Evolutionary conservation across 1,140 invertebrate species (phyloP).

Genomic region (Lasaia peninsularis): DNA sequence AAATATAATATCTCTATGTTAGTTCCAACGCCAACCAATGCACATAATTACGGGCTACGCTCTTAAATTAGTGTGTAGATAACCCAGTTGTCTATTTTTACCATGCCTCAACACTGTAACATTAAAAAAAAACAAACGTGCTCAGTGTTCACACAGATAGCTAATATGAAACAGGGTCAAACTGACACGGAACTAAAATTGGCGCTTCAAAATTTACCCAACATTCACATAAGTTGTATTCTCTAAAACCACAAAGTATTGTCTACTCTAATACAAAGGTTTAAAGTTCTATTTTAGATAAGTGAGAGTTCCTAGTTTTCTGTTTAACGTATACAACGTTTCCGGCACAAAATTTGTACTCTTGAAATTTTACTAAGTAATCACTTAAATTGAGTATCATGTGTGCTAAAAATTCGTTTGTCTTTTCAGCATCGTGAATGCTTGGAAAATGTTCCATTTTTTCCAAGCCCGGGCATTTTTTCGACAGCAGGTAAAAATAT

Average conservation of each 20-base stretch:
- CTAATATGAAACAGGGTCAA: constrained; percentile 10
- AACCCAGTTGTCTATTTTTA: too few relatives aligned
- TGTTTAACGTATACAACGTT: constrained; percentile 7
- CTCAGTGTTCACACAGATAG: constrained; percentile 5
- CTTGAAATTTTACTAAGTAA: constrained; percentile 13
- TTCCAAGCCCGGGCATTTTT: not conserved
- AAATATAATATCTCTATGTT: too few relatives aligned
- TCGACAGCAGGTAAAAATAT: too few relatives aligned
- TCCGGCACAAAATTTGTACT: constrained; percentile 6
- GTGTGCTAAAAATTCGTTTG: constrained; percentile 11
- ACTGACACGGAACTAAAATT: constrained; percentile 7
- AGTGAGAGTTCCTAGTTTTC: not conserved
- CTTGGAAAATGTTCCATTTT: not conserved
- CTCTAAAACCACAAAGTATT: not conserved
- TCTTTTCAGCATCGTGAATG: not conserved
- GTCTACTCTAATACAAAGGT: not conserved
- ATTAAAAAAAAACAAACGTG: not conserved
- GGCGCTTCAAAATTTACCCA: constrained; percentile 5
- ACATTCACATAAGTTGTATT: constrained; percentile 9
- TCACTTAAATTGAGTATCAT: constrained; percentile 13
- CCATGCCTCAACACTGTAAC: not conserved
- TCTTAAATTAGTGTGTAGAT: too few relatives aligned
- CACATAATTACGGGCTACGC: too few relatives aligned
- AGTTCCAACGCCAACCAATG: too few relatives aligned
- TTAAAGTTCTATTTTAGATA: not conserved